phyloP scores from a whole-genome alignment of 2,888 invertebrate species.

The Drosophila conformis region DNA sequence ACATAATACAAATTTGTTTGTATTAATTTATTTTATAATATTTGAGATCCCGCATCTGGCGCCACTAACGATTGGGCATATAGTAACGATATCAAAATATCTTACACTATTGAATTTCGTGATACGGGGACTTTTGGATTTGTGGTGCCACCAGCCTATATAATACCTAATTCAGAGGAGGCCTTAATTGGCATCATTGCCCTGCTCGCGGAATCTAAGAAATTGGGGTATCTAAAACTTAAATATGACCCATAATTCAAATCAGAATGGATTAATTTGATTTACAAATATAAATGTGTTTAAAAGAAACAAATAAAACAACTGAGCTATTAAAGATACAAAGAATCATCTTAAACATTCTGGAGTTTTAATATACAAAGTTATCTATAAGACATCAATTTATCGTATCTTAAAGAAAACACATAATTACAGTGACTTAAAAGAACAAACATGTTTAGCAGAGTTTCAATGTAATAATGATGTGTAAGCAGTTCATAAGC shows the following conservation, averaged over 20 bases:
- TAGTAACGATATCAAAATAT: conserved; percentile 85
- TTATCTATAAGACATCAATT: too few species aligned
- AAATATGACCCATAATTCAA: conserved; percentile 43
- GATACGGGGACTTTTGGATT: conserved; percentile 89
- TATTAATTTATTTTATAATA: not conserved
- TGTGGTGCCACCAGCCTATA: conserved; percentile 88
- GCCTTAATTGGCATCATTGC: conserved; percentile 85
- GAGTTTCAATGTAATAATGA: not conserved
- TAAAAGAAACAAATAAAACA: not conserved
- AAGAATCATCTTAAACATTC: too few species aligned
- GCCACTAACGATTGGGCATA: conserved; percentile 86
- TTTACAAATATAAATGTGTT: not conserved
- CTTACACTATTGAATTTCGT: conserved; percentile 86
- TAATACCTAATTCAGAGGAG: conserved; percentile 87
- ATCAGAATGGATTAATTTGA: not conserved
- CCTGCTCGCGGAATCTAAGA: conserved; percentile 81
- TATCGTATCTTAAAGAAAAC: too few species aligned
- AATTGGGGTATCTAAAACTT: conserved; percentile 70
- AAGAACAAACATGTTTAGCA: not conserved
- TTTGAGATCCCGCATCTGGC: conserved; percentile 83
- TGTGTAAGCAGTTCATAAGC: not conserved
- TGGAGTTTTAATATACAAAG: too few species aligned
- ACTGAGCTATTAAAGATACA: too few species aligned
- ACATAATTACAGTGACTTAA: too few species aligned
- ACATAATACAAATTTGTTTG: not conserved